Base-by-base conservation (phyloP, 2,888 invertebrate species). In the Limnephilus auricula region DNA sequence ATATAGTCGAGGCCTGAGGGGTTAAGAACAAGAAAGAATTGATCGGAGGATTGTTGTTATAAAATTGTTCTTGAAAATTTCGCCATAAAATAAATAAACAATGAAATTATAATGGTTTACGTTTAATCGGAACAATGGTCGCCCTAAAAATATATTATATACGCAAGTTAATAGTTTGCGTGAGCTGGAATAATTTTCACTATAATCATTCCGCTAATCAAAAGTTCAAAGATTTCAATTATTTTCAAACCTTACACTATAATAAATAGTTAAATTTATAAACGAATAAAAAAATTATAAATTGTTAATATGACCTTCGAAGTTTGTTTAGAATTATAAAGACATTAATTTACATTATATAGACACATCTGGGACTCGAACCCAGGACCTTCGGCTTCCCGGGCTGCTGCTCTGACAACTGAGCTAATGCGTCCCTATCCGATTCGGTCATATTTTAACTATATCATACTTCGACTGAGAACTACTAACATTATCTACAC, bases 111-210 rank as follows among this genome's bases (percentile, higher is more conserved):
- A 84, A 34, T 84, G 40, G 50, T 50, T 40, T 84, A 13, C 6
- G 2, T 65, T 30, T 9, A 32, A 34, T 50, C 37, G 84, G 84
- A 65, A 30, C 30, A 65, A 84, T 45, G 34, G 37, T 34, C 37
- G 34, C 45, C 79, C 78, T 37, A 32, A 65, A 34, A 45, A 4
- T 34, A 45, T 15, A 45, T 45, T 45, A 78, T 31, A 84, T 84
- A 90, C 84, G 90, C 90, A 18, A 84, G 83, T 84, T 90, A 30
- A 79, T 84, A 84, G 90, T 84, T 83, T 83, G 90, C 90, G 90
- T 90, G 90, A 30, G 84, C 18, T 1, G 30, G 78, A 78, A 84
- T 90, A 83, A 83, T 90, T 30, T 84, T 84, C 83, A 32, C 90
- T 78, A 84, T 84, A 90, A 78, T 90, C 84, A 90, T 84, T 90